Base-by-base conservation (phyloP, 2,888 invertebrate genomes). In the Xestia sexstrigata region DNA sequence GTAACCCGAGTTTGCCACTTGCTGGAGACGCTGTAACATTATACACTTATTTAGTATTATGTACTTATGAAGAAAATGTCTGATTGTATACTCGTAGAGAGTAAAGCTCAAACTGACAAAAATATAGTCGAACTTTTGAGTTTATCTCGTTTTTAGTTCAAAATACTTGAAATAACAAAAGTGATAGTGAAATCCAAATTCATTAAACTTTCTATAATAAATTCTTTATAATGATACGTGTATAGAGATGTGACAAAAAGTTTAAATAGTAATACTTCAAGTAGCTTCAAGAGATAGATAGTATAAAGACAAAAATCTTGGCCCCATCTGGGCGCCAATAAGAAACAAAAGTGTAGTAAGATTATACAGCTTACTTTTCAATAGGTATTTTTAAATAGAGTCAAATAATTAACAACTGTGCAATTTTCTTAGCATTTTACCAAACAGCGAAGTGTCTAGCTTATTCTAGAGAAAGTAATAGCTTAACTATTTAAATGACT, bases 1-100 rank as follows among this genome's bases (percentile, higher is more conserved):
- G 98, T 90, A 98, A 97, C 67, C 98, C 98, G 89, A 99, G 94
- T 96, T 99, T 99, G 84, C 98, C 97, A 89, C 98, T 98, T 86
- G 98, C 99, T 65, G 98, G 98, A 62, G 98, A 98, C 89, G 98
- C 98, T 98, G 94, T 84, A 97, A 93, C 35, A 58, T 76, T 35
- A 74, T 4, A 39, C 13, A 70, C 39, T 1, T 15, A 13, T 11
- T 74, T 42, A 87, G 15, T 26, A 66, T 60, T 11, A 35, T n/a
- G 17, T 20, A 35, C 11, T 60, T 35, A 45, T 2, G 2, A 15
- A 0, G 0, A n/a, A 8, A 17, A 71, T 23, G 47, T 52, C 39
- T 26, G 17, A 15, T 71, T 42, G 35, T 26, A 3, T 67, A n/a
- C 62, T 42, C 6, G 15, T 30, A 35, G 5, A 39, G 20, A 55